Evolutionary conservation across 2,888 invertebrate genomes (phyloP).

Genomic region (Philopedon plagiatum): DNA sequence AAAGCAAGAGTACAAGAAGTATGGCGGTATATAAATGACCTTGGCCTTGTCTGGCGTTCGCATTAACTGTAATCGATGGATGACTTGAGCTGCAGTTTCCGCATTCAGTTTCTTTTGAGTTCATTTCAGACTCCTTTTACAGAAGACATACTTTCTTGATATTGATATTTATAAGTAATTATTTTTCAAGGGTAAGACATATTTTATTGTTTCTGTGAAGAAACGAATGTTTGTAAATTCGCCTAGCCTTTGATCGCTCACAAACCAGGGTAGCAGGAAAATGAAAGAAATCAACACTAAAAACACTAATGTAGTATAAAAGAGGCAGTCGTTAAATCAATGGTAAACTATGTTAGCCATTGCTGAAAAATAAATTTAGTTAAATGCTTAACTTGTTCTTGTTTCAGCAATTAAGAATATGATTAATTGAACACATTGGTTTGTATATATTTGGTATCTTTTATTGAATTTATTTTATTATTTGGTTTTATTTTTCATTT

Average conservation of each 20-base stretch:
- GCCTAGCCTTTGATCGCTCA: background rate
- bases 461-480: too few relatives aligned
- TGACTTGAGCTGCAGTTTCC: conserved; percentile 40
- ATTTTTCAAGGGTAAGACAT: conserved; percentile 5
- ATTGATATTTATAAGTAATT: conserved; percentile 20
- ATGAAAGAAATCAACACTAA: too few relatives aligned
- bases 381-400: too few relatives aligned
- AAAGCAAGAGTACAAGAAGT: conserved; percentile 1
- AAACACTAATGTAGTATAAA: too few relatives aligned
- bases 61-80: conserved; percentile 44
- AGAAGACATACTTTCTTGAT: conserved; percentile 40
- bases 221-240: background rate
- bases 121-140: conserved; percentile 38
- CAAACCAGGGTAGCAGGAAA: background rate
- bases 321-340: too few relatives aligned
- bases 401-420: too few relatives aligned
- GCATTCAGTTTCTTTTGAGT: conserved; percentile 42
- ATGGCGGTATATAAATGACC: conserved; percentile 9
- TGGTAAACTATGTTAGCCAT: too few relatives aligned
- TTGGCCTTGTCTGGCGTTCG: conserved; percentile 39
- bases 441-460: too few relatives aligned
- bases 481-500: too few relatives aligned
- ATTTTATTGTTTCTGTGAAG: conserved; percentile 6
- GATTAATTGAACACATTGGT: too few relatives aligned
- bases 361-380: too few relatives aligned